These are phyloP conservation scores for Crossaster papposus DNA, from an alignment of 53 echinoderm and acorn worm genomes.

Conservation along the genomic window DNA sequence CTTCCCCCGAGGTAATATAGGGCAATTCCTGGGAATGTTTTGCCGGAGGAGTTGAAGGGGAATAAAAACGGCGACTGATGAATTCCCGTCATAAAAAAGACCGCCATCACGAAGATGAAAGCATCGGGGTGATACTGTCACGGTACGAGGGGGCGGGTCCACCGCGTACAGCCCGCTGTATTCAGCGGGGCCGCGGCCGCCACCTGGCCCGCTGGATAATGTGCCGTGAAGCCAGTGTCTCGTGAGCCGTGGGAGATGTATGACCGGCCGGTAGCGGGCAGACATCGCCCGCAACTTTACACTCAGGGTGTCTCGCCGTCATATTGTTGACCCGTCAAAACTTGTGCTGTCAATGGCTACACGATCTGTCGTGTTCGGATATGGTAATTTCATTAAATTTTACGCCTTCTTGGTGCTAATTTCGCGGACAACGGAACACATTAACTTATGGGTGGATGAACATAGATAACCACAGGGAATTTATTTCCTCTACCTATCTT, in stretches of 20 bases:
- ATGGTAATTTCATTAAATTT: conserved; percentile 56
- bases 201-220: conserved; percentile 53
- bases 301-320: not conserved
- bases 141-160: not conserved
- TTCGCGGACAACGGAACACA: conserved; percentile 24
- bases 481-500: too few relatives aligned
- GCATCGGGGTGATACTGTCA: not conserved
- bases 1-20: conserved; percentile 22
- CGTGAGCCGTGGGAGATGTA: conserved; percentile 55
- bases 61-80: conserved; percentile 8
- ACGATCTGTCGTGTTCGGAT: conserved; percentile 36
- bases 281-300: conserved; percentile 36
- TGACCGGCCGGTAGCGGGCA: conserved; percentile 7
- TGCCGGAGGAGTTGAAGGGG: not conserved
- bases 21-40: conserved; percentile 34
- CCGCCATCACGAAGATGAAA: not conserved
- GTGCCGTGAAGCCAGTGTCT: conserved; percentile 47
- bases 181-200: conserved; percentile 35
- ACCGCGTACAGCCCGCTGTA: conserved; percentile 4
- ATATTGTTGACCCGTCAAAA: conserved; percentile 15
- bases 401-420: conserved; percentile 29
- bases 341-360: conserved; percentile 6
- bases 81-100: not conserved
- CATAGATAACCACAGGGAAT: not conserved
- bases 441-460: not conserved